Conservation (phyloP, 2,797 vertebrate species). For the Streptopelia turtur region DNA sequence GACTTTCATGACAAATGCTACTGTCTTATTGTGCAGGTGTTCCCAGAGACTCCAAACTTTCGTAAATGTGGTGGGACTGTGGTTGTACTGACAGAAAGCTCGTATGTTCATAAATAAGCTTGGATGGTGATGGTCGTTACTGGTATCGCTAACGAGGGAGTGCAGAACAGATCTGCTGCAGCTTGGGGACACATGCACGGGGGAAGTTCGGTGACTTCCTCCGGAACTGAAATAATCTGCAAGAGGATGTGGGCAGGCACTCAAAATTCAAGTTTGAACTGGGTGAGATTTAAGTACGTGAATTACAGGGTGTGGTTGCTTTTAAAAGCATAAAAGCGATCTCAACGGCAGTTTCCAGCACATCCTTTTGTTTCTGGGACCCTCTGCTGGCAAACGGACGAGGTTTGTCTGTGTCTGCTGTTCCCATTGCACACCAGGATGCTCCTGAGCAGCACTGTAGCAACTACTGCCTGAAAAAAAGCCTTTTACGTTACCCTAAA, state of each 20-base stretch:
- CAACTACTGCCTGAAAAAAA: not conserved
- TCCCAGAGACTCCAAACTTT: not conserved
- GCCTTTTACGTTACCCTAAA: not conserved
- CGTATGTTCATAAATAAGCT: rapidly evolving
- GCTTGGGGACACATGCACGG: not conserved
- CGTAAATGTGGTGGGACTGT: not conserved
- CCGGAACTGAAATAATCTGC: not conserved
- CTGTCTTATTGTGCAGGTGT: not conserved
- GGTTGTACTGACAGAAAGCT: too few species aligned
- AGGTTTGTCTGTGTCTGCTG: not conserved
- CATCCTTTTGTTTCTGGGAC: not conserved
- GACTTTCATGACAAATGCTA: not conserved
- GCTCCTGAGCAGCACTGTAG: not conserved
- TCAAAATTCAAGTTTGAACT: not conserved
- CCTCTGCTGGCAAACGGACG: not conserved
- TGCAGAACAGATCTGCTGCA: rapidly evolving
- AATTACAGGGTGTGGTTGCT: not conserved
- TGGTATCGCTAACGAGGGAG: not conserved
- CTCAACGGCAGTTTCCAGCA: not conserved
- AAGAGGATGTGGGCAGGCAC: not conserved
- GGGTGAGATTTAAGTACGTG: not conserved
- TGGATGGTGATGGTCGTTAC: rapidly evolving
- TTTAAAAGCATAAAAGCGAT: not conserved
- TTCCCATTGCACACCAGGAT: not conserved
- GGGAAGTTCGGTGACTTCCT: not conserved